phyloP scores from a whole-genome alignment of 2,797 vertebrate genomes.

The Lagodon rhomboides region DNA sequence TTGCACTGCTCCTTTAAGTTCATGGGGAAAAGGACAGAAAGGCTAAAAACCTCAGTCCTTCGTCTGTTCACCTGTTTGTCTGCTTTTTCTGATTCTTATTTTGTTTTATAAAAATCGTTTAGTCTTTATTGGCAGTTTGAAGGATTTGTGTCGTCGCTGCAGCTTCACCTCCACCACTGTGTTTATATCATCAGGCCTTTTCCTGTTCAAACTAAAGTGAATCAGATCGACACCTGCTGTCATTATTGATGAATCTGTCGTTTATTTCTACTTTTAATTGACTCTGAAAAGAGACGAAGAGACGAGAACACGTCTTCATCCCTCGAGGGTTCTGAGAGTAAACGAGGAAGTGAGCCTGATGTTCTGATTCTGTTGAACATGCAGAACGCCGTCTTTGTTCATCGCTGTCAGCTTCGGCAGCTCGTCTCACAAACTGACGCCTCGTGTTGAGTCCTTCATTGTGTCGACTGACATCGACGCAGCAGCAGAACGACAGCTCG shows the following conservation, averaged over 20 bases:
- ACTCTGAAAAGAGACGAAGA: neutral
- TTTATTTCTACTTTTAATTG: neutral
- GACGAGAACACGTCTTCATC: neutral
- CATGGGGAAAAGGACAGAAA: too few species aligned
- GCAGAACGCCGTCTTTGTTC: neutral
- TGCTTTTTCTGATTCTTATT: too few species aligned
- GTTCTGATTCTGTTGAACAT: neutral
- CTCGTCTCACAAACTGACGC: neutral
- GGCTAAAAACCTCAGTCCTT: too few species aligned
- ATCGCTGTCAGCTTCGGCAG: neutral
- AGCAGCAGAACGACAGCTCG: neutral
- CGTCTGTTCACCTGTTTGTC: too few species aligned
- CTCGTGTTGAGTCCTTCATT: neutral
- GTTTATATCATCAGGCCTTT: too few species aligned
- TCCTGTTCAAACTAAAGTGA: neutral
- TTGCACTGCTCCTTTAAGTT: too few species aligned
- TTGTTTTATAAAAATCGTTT: too few species aligned
- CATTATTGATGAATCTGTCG: too few species aligned
- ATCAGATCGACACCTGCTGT: neutral
- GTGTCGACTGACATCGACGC: neutral
- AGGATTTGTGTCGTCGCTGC: too few species aligned
- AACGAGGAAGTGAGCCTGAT: neutral
- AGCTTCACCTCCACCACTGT: too few species aligned
- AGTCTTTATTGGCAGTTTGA: too few species aligned
- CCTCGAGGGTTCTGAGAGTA: neutral